phyloP scores from a whole-genome alignment of 2,113 vertebrate genomes.

The Scortum barcoo region DNA sequence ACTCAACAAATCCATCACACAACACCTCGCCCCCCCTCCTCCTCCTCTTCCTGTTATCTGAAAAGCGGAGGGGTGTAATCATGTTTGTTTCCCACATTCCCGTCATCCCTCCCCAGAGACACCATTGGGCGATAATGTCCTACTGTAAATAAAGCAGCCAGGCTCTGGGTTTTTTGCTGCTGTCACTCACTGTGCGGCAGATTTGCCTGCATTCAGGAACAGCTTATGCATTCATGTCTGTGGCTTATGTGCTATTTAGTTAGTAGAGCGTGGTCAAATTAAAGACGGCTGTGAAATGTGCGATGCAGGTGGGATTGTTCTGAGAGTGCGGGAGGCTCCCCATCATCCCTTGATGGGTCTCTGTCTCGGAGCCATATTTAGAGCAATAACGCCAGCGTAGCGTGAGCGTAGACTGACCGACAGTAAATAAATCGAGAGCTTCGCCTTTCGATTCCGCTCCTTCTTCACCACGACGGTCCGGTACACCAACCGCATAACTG shows the following conservation, averaged over 20 bases:
- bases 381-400: conserved; percentile 35
- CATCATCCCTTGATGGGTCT: conserved; percentile 47
- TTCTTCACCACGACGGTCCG: too few relatives aligned
- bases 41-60: conserved; percentile 71
- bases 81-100: conserved; percentile 79
- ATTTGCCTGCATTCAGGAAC: conserved; percentile 56
- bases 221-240: conserved; percentile 50
- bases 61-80: conserved; percentile 75
- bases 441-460: too few relatives aligned
- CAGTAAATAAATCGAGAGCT: too few relatives aligned
- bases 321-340: conserved; percentile 32
- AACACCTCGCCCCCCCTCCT: conserved; percentile 58
- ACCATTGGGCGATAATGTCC: conserved; percentile 72
- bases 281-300: conserved; percentile 58
- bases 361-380: conserved; percentile 51
- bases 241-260: conserved; percentile 61
- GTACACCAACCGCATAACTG: too few relatives aligned
- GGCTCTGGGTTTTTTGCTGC: conserved; percentile 56
- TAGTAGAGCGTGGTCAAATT: conserved; percentile 52
- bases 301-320: conserved; percentile 45
- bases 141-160: conserved; percentile 78
- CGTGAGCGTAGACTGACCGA: too few relatives aligned
- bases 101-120: conserved; percentile 73
- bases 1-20: conserved; percentile 64
- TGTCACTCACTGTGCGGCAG: conserved; percentile 61